Base-by-base conservation (phyloP, 1,140 invertebrate species). In the Epicauta chinensis region DNA sequence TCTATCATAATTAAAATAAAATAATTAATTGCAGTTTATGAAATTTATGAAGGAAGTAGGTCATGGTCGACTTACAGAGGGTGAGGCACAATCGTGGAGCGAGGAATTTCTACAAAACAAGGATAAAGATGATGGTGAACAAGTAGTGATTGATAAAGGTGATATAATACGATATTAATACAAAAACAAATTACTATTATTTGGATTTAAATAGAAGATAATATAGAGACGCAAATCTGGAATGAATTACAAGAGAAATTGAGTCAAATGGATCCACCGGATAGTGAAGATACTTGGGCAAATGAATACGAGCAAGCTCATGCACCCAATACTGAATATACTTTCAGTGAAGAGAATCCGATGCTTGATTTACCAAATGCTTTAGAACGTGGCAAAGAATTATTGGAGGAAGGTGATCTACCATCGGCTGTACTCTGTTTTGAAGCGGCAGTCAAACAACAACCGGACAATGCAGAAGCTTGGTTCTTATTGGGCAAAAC, bases 381-480 rank as follows among this genome's bases (percentile, higher is more conserved):
- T 11, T 81, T 97, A 49, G 83, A 87, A 68, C 85, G 91, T 63
- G 96, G 94, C 0, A 83, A 93, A 64, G 77, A 83, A 61, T 84
- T 85, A 65, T 71, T 97, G 44, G 78, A 82, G 64, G 79, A 80
- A 55, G 94, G 93, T 16, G 94, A 98, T 74, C 80, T 98, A 49
- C 89, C 94, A 12, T 91, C 91, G 60, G 96, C 97, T 16, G 94
- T 98, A 1, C 73, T 99, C 2, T 89, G 94, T 63, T 98, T 98
- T 75, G 97, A 99, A 77, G 91, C 92, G 47, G 94, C 94, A 34
- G 91, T 86, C 5, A 86, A 93, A 68, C 85, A 94, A 69, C 76
- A 92, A 52, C 82, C 87, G 2, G 76, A 86, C 30, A 87, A 91
- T 69, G 69, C 81, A 0, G 83, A 93, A 71, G 88, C 89, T 23